These are phyloP conservation scores for Drosophila subquinaria DNA, from an alignment of 2,888 invertebrate genomes.

Conservation along the genomic window DNA sequence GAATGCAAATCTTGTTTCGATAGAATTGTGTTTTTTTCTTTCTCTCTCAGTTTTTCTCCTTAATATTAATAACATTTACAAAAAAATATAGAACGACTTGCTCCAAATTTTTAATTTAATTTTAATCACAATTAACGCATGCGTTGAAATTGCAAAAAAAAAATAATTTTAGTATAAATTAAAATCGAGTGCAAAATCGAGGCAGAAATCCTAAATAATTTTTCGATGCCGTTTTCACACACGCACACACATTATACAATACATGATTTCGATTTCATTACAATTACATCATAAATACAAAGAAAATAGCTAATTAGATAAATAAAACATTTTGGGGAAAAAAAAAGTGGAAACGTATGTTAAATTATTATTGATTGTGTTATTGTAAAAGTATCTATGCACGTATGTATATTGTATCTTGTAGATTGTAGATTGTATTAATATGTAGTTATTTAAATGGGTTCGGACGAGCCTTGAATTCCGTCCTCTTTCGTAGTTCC, in stretches of 20 bases:
- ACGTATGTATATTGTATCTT: conserved; percentile 1
- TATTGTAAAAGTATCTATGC: conserved; percentile 15
- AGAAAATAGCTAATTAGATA: conserved; percentile 1
- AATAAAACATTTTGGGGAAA: conserved; percentile 4
- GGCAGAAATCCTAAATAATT: not conserved
- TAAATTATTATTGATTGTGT: conserved; percentile 8
- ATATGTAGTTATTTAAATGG: conserved; percentile 79
- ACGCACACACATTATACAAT: not conserved
- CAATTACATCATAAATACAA: conserved; percentile 17
- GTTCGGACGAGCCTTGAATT: conserved; percentile 85
- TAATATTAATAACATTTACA: conserved; percentile 43
- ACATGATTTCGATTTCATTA: not conserved
- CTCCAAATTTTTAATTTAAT: not conserved
- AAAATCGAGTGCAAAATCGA: not conserved
- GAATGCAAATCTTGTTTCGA: conserved; percentile 33
- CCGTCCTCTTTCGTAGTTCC: conserved; percentile 82
- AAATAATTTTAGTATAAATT: conserved; percentile 1
- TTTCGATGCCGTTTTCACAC: not conserved
- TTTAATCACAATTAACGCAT: conserved; percentile 23
- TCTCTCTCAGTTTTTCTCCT: not conserved
- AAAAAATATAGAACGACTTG: conserved; percentile 39
- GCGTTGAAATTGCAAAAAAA: conserved; percentile 15
- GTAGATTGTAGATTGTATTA: conserved; percentile 1
- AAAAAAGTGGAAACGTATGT: not conserved
- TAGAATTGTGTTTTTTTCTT: conserved; percentile 3